phyloP scores from a whole-genome alignment of 1,140 invertebrate species.

The Ceratina calcarata region DNA sequence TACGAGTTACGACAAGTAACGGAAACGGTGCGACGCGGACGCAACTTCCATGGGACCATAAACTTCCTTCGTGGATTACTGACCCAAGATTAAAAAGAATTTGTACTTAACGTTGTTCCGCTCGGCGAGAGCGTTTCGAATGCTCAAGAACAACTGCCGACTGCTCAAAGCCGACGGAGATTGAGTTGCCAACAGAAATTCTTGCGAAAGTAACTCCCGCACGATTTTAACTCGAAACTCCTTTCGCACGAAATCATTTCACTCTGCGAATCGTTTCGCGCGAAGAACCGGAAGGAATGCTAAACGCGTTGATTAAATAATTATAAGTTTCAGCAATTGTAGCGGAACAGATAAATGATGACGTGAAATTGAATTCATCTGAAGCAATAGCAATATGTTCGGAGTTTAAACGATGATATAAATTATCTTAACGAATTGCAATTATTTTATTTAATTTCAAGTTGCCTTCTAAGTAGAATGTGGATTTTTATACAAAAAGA shows the following conservation, averaged over 20 bases:
- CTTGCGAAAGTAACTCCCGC: slow-evolving; percentile 10
- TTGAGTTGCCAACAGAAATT: slow-evolving; percentile 4
- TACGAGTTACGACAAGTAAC: slow-evolving; percentile 52
- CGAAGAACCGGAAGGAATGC: background rate
- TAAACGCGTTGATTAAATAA: background rate
- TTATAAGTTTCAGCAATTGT: no score
- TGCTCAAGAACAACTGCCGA: background rate
- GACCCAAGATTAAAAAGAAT: slow-evolving; percentile 41
- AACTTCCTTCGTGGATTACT: slow-evolving; percentile 39
- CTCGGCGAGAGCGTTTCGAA: background rate
- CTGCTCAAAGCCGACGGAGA: background rate
- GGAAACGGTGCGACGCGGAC: background rate
- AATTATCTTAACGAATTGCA: no score
- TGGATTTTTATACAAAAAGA: no score
- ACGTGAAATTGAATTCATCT: no score
- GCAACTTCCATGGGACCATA: slow-evolving; percentile 34
- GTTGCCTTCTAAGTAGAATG: no score
- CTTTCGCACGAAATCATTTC: background rate
- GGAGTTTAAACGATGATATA: no score
- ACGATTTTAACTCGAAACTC: background rate
- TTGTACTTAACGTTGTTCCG: background rate
- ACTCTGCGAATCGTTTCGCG: background rate
- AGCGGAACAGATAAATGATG: no score
- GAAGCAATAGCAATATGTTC: no score
- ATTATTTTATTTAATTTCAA: no score